Percentiles rank a stretch among this genome's conserved stretches.
Evolutionary conservation across 2,888 invertebrate genomes (phyloP).

Genomic region (Acrocyrtus sp.): DNA sequence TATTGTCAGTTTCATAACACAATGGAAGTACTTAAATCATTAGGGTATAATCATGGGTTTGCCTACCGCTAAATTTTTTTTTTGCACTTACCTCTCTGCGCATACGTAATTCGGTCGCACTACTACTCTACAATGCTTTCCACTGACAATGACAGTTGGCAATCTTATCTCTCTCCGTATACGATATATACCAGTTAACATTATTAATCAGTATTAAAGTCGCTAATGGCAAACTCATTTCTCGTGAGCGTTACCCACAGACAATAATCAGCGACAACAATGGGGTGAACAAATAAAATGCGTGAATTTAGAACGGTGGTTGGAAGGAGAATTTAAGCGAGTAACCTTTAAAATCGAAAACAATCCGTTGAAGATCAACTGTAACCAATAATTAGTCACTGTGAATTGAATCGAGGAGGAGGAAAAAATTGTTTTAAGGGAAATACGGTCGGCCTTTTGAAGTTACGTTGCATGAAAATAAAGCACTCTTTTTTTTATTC

Average conservation of each 20-base stretch:
- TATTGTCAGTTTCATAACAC: slow-evolving; percentile 1
- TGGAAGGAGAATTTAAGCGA: slow-evolving; percentile 3
- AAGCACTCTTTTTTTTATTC: too few relatives aligned
- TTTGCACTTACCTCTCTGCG: background rate
- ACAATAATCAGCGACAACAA: too few relatives aligned
- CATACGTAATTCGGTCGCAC: background rate
- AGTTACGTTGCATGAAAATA: too few relatives aligned
- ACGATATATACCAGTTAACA: too few relatives aligned
- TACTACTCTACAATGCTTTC: background rate
- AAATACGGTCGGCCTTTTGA: too few relatives aligned
- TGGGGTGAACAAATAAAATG: too few relatives aligned
- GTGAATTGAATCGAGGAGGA: background rate
- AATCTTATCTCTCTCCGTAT: background rate
- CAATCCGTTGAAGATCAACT: slow-evolving; percentile 41
- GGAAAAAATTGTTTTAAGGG: too few relatives aligned
- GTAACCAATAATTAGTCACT: slow-evolving; percentile 36
- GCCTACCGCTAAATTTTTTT: too few relatives aligned
- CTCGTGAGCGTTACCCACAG: too few relatives aligned
- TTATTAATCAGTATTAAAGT: background rate
- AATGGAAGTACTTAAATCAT: background rate
- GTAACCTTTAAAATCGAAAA: slow-evolving; percentile 39
- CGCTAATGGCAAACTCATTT: too few relatives aligned
- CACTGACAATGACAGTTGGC: background rate
- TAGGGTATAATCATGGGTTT: background rate
- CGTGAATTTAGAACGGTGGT: too few relatives aligned